Conservation (phyloP, 1,140 invertebrate species). For the Drosophila auraria region DNA sequence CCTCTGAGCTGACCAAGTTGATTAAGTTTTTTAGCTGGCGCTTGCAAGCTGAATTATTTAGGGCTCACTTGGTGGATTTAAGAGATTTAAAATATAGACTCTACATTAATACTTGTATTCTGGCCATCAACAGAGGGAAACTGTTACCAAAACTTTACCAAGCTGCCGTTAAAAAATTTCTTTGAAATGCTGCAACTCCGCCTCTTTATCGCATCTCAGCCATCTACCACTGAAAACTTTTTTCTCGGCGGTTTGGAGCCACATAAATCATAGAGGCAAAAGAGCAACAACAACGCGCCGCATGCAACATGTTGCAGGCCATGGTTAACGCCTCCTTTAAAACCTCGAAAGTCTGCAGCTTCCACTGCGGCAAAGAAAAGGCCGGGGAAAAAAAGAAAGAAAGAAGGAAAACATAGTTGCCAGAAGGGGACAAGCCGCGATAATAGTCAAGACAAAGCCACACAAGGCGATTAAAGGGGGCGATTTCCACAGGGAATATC, state of each 20-base stretch:
- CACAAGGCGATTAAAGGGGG: slow-evolving; percentile 37
- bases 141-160: slow-evolving; percentile 10
- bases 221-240: slow-evolving; percentile 37
- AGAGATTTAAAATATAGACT: background rate
- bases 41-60: slow-evolving; percentile 2
- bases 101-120: background rate
- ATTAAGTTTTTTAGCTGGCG: slow-evolving; percentile 19
- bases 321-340: slow-evolving; percentile 58
- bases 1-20: slow-evolving; percentile 24
- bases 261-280: slow-evolving; percentile 62
- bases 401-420: slow-evolving; percentile 41
- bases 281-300: slow-evolving; percentile 24
- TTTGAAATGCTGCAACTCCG: slow-evolving; percentile 28
- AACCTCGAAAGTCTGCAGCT: slow-evolving; percentile 29
- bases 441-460: slow-evolving; percentile 63
- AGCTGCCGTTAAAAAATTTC: slow-evolving; percentile 6
- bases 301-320: slow-evolving; percentile 69
- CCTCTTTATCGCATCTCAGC: slow-evolving; percentile 39
- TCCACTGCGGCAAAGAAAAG: slow-evolving; percentile 37
- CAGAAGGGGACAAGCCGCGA: slow-evolving; percentile 49
- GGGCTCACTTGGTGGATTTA: background rate
- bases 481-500: background rate
- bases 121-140: slow-evolving; percentile 1
- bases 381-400: background rate
- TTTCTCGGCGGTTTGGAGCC: slow-evolving; percentile 28